These are phyloP conservation scores for Coturnix japonica DNA, from an alignment of 2,113 vertebrate species.

Conservation along the genomic window DNA sequence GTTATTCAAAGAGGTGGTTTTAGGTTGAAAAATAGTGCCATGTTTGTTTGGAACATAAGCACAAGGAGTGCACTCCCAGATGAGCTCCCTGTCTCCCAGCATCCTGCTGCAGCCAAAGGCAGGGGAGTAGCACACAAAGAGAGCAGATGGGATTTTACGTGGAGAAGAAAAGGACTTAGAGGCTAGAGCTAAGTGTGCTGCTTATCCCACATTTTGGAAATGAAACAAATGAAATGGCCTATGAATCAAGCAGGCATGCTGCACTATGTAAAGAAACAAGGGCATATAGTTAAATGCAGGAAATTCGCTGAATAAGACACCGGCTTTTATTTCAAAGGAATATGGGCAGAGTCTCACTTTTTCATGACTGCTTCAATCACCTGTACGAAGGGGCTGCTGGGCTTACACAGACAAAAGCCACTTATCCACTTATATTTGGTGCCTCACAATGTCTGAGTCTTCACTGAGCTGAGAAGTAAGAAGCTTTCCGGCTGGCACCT, in stretches of 20 bases:
- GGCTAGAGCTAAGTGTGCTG: constrained; percentile 25
- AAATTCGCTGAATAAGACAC: neutral
- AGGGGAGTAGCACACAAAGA: constrained; percentile 25
- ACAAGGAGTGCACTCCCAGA: neutral
- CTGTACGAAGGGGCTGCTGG: neutral
- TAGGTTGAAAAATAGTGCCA: constrained; percentile 59
- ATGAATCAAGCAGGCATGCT: constrained; percentile 12
- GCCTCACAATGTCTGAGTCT: neutral
- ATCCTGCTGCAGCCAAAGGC: constrained; percentile 8
- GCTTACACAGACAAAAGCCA: constrained; percentile 11
- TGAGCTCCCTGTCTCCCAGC: neutral
- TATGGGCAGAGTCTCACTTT: neutral
- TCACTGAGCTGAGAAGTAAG: constrained; percentile 56
- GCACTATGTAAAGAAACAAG: constrained; percentile 19
- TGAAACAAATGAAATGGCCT: constrained; percentile 11
- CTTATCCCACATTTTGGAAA: constrained; percentile 44
- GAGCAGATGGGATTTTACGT: constrained; percentile 33
- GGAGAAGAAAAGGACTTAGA: neutral
- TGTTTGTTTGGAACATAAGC: constrained; percentile 41
- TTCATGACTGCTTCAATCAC: neutral
- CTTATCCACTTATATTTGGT: constrained; percentile 26
- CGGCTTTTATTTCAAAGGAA: constrained; percentile 1
- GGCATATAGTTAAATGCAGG: neutral
- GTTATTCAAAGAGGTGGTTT: constrained; percentile 26
- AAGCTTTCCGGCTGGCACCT: constrained; percentile 42